Percentiles rank a stretch among this genome's conserved stretches.
These are phyloP conservation scores for Drosophila paramelanica DNA, from an alignment of 2,888 invertebrate species.

Conservation along the genomic window DNA sequence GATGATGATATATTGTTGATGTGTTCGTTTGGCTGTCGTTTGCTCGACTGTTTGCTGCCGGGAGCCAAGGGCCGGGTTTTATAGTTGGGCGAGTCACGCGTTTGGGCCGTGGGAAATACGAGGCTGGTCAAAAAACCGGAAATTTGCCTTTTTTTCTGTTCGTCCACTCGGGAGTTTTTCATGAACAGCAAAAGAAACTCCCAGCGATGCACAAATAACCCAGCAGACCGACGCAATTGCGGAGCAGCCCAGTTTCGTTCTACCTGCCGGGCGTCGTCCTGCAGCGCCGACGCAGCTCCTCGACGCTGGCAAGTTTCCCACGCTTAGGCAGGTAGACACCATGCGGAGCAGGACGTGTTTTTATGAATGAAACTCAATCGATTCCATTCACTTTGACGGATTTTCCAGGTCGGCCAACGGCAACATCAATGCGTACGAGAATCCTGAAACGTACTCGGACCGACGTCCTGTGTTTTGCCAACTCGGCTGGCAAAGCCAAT, in stretches of 20 bases:
- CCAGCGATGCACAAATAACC: conserved; percentile 68
- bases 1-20: conserved; percentile 13
- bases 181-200: conserved; percentile 55
- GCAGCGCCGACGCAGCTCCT: conserved; percentile 13
- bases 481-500: conserved; percentile 63
- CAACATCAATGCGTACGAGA: conserved; percentile 46
- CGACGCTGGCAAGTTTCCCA: conserved; percentile 65
- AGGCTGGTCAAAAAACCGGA: conserved; percentile 70
- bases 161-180: conserved; percentile 62
- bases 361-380: conserved; percentile 67
- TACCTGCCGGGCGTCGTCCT: conserved; percentile 51
- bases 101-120: conserved; percentile 65
- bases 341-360: conserved; percentile 38
- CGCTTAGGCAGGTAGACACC: conserved; percentile 72
- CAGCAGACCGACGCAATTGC: conserved; percentile 72
- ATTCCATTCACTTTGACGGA: conserved; percentile 61
- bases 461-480: conserved; percentile 47
- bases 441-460: background rate
- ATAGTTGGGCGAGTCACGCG: conserved; percentile 39
- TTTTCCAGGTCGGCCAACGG: conserved; percentile 30
- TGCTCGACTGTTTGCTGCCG: conserved; percentile 55
- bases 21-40: conserved; percentile 32
- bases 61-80: conserved; percentile 33
- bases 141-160: conserved; percentile 60
- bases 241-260: conserved; percentile 70